Evolutionary conservation across 2,888 invertebrate genomes (phyloP).

Genomic region (Brachyopa scutellaris): DNA sequence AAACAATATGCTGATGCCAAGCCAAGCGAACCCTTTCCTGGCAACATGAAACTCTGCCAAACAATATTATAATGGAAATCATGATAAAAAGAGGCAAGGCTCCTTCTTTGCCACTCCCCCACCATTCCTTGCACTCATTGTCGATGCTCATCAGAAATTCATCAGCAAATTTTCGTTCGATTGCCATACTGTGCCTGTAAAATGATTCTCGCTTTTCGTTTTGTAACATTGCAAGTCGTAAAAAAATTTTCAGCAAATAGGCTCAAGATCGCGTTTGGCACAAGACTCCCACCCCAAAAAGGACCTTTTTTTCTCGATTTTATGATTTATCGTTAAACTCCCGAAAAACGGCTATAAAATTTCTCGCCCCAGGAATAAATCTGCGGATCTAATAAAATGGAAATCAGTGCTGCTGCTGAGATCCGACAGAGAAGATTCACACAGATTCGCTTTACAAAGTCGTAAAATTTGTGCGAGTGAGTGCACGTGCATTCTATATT

Average conservation of each 20-base stretch:
- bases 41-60: slow-evolving; percentile 21
- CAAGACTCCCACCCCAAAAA: slow-evolving; percentile 30
- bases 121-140: not conserved
- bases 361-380: slow-evolving; percentile 61
- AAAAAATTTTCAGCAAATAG: slow-evolving; percentile 34
- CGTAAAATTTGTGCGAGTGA: slow-evolving; percentile 69
- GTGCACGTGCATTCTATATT: slow-evolving; percentile 72
- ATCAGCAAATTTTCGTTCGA: slow-evolving; percentile 53
- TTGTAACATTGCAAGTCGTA: slow-evolving; percentile 39
- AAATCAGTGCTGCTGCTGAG: slow-evolving; percentile 55
- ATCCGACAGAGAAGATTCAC: slow-evolving; percentile 6
- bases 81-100: slow-evolving; percentile 50
- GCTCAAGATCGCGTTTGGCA: slow-evolving; percentile 12
- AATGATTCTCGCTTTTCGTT: slow-evolving; percentile 15
- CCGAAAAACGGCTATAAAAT: slow-evolving; percentile 66
- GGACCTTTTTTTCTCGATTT: slow-evolving; percentile 62
- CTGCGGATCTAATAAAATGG: slow-evolving; percentile 71
- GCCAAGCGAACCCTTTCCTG: too few species aligned
- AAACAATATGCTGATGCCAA: slow-evolving; percentile 59
- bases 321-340: slow-evolving; percentile 71
- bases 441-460: slow-evolving; percentile 57
- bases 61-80: slow-evolving; percentile 54
- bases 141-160: slow-evolving; percentile 55
- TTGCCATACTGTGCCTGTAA: slow-evolving; percentile 4
- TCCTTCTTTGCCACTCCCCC: not conserved